These are phyloP conservation scores for Dendrolimus punctatus DNA, from an alignment of 1,140 invertebrate species.

Conservation along the genomic window DNA sequence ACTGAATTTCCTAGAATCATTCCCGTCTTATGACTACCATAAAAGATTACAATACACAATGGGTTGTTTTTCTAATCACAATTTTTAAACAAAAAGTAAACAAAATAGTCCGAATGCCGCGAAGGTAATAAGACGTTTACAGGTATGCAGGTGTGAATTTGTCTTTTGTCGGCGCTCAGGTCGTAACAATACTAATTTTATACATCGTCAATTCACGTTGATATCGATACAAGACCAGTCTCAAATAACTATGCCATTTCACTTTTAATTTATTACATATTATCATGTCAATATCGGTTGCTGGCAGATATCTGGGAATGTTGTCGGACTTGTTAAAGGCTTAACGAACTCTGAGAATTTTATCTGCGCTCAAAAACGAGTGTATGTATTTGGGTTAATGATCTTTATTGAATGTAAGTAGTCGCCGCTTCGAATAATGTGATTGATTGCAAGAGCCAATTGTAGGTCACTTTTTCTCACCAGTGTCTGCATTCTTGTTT, in stretches of 20 bases:
- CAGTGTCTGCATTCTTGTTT: conserved; percentile 8
- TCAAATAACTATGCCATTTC: conserved; percentile 8
- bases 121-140: too few relatives aligned
- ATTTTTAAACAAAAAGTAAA: too few relatives aligned
- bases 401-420: conserved; percentile 25
- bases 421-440: conserved; percentile 16
- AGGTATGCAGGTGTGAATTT: too few relatives aligned
- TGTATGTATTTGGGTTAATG: conserved; percentile 29
- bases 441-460: conserved; percentile 18
- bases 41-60: too few relatives aligned
- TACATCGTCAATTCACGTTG: too few relatives aligned
- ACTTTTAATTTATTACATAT: conserved; percentile 11
- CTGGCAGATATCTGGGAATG: conserved; percentile 5
- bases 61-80: too few relatives aligned
- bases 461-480: conserved; percentile 18
- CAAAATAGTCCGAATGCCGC: too few relatives aligned
- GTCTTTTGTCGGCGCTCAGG: too few relatives aligned
- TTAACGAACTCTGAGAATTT: conserved; percentile 14
- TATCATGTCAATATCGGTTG: conserved; percentile 10
- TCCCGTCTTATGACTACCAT: too few relatives aligned
- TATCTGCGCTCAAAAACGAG: conserved; percentile 12
- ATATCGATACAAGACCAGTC: conserved; percentile 2
- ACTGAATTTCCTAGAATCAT: too few relatives aligned
- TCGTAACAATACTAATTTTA: too few relatives aligned
- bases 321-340: conserved; percentile 11